Evolutionary conservation across 1,140 invertebrate species (phyloP).

Genomic region (Scaptodrosophila lebanonensis): DNA sequence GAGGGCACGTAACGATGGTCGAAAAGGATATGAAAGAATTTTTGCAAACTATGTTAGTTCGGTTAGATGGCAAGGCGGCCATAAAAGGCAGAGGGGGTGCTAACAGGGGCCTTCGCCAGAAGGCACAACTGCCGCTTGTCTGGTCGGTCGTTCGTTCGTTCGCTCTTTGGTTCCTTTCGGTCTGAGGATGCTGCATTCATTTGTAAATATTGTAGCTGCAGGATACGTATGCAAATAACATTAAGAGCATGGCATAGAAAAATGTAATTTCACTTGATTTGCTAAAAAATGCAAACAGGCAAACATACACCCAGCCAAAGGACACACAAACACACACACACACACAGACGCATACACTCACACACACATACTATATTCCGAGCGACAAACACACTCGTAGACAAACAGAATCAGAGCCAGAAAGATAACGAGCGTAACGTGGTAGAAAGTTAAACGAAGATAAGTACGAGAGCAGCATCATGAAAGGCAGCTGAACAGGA

Average conservation of each 20-base stretch:
- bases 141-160: constrained; percentile 8
- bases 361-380: constrained; percentile 2
- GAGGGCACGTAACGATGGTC: constrained; percentile 68
- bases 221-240: constrained; percentile 74
- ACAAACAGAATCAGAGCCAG: constrained; percentile 1
- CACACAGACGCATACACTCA: constrained; percentile 8
- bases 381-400: constrained; percentile 9
- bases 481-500: constrained; percentile 32
- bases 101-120: background rate
- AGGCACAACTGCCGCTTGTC: constrained; percentile 31
- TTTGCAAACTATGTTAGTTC: constrained; percentile 67
- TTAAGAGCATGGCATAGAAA: constrained; percentile 65
- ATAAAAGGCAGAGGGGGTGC: background rate
- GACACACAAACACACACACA: constrained; percentile 14
- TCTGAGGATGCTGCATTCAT: constrained; percentile 58
- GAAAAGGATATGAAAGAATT: constrained; percentile 73
- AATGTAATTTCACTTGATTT: constrained; percentile 75
- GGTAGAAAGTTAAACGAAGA: constrained; percentile 66
- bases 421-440: constrained; percentile 54
- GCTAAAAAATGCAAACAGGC: constrained; percentile 67
- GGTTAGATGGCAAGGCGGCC: background rate
- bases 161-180: too few relatives aligned
- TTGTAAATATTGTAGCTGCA: constrained; percentile 72
- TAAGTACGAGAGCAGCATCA: constrained; percentile 32
- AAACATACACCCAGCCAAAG: constrained; percentile 2